phyloP scores from a whole-genome alignment of 2,888 invertebrate species.

The Dermolepida albohirtum region DNA sequence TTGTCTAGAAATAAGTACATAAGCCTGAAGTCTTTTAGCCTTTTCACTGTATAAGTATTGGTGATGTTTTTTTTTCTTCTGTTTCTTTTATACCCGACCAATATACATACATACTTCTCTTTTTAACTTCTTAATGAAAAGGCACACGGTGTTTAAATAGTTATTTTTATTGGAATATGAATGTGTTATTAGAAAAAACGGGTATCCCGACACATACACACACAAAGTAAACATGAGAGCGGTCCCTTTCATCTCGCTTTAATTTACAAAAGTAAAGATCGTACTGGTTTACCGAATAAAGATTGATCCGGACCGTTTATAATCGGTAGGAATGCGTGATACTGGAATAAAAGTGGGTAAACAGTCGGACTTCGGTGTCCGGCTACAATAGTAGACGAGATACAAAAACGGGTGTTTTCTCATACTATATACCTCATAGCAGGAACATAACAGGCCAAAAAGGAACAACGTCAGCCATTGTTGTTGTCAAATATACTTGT shows the following conservation, averaged over 20 bases:
- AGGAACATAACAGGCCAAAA: slow-evolving; percentile 39
- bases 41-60: too few relatives aligned
- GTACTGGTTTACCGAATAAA: slow-evolving; percentile 38
- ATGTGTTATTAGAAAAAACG: slow-evolving; percentile 35
- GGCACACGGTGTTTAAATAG: slow-evolving; percentile 26
- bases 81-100: too few relatives aligned
- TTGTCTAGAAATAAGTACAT: too few relatives aligned
- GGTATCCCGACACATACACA: slow-evolving; percentile 16
- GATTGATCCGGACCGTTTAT: slow-evolving; percentile 47
- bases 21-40: too few relatives aligned
- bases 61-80: too few relatives aligned
- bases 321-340: slow-evolving; percentile 45
- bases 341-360: slow-evolving; percentile 46
- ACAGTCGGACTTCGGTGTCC: slow-evolving; percentile 46
- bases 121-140: slow-evolving; percentile 5
- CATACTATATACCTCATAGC: slow-evolving; percentile 36
- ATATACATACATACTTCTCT: too few relatives aligned
- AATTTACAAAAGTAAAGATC: slow-evolving; percentile 42
- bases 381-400: slow-evolving; percentile 44
- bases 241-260: slow-evolving; percentile 39
- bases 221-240: slow-evolving; percentile 39
- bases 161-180: slow-evolving; percentile 38
- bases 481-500: slow-evolving; percentile 46
- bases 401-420: slow-evolving; percentile 45
- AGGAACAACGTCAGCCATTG: slow-evolving; percentile 46